Conservation (phyloP, 2,797 vertebrate genomes). For the Sebastes oblongus region DNA sequence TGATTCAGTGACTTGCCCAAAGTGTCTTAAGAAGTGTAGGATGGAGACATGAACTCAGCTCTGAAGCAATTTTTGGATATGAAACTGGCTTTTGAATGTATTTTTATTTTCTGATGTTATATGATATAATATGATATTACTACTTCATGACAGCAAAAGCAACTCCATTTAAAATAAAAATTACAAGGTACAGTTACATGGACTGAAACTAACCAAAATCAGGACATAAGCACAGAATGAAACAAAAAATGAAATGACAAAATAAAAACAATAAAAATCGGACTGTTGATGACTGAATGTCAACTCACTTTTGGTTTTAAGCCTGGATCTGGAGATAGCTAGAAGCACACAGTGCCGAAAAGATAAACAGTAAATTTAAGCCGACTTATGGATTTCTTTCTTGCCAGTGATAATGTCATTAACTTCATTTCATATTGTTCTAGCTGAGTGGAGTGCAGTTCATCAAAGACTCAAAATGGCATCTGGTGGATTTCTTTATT, state of each 20-base stretch:
- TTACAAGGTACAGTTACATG: neutral
- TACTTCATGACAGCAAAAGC: neutral
- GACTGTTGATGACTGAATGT: neutral
- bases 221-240: neutral
- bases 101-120: neutral
- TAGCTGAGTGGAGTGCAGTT: neutral
- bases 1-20: slow-evolving; percentile 3
- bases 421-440: neutral
- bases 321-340: neutral
- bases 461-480: neutral
- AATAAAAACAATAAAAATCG: neutral
- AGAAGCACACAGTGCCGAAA: neutral
- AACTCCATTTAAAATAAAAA: neutral
- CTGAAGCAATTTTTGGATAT: neutral
- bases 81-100: neutral
- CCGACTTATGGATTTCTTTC: neutral
- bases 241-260: neutral
- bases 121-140: neutral
- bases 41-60: neutral
- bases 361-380: neutral
- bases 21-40: neutral
- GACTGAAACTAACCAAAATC: neutral
- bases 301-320: neutral
- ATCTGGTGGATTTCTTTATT: neutral
- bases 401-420: neutral